Evolutionary conservation across 2,888 invertebrate species (phyloP).

Genomic region (Tenodera sinensis): DNA sequence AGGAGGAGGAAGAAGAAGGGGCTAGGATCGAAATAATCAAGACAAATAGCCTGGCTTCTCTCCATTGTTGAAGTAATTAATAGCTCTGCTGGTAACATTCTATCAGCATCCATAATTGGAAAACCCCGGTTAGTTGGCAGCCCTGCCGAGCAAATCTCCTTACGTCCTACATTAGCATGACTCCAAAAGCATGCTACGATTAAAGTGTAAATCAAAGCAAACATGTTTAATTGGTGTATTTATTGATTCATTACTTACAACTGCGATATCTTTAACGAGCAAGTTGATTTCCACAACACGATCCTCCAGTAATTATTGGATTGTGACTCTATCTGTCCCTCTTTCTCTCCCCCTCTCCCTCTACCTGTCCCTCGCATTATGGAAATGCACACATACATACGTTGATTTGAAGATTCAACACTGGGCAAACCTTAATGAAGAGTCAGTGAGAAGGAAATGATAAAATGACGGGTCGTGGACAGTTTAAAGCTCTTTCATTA

Average conservation of each 20-base stretch:
- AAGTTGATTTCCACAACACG: neutral
- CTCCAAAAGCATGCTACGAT: neutral
- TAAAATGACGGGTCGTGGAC: too few species aligned
- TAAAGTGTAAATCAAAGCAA: neutral
- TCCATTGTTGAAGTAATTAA: slow-evolving; percentile 14
- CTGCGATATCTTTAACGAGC: neutral
- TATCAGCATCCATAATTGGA: slow-evolving; percentile 17
- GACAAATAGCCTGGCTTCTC: neutral
- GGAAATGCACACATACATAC: too few species aligned
- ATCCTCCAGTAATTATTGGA: too few species aligned
- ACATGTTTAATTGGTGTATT: neutral
- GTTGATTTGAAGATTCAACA: too few species aligned
- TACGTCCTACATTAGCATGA: neutral
- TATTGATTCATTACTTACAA: neutral
- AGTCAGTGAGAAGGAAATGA: too few species aligned
- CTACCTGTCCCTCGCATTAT: too few species aligned
- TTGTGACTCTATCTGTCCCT: too few species aligned
- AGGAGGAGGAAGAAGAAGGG: neutral
- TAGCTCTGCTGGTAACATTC: slow-evolving; percentile 16
- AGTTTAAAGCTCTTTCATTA: too few species aligned
- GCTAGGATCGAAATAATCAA: neutral
- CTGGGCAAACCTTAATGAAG: too few species aligned
- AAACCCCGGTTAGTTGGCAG: neutral
- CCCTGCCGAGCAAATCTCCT: neutral
- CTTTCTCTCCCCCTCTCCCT: too few species aligned